A percentile compares a stretch with the other conserved stretches of the same genome.
These are phyloP conservation scores for Troides helena DNA, from an alignment of 2,888 invertebrate species.

Conservation along the genomic window DNA sequence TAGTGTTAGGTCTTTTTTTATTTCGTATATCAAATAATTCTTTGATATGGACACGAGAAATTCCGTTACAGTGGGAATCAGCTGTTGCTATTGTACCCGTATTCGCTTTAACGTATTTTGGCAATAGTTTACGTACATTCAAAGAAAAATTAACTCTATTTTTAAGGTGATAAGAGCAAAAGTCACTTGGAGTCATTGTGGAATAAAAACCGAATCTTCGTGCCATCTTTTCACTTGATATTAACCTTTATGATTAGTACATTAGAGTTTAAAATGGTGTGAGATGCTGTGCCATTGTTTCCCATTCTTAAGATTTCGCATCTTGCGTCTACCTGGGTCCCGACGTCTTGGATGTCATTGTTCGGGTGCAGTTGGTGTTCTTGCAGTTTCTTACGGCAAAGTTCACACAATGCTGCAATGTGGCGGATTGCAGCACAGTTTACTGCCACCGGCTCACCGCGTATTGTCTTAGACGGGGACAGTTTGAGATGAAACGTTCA, in stretches of 20 bases:
- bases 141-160: slow-evolving; percentile 40
- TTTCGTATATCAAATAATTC: neutral
- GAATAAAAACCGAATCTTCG: slow-evolving; percentile 11
- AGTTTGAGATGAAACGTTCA: neutral
- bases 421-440: slow-evolving; percentile 14
- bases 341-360: slow-evolving; percentile 49
- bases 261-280: slow-evolving; percentile 34
- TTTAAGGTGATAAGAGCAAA: slow-evolving; percentile 16
- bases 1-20: neutral
- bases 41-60: slow-evolving; percentile 35
- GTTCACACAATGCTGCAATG: slow-evolving; percentile 22
- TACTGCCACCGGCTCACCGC: neutral
- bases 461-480: slow-evolving; percentile 17
- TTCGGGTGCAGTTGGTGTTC: slow-evolving; percentile 51
- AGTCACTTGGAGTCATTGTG: slow-evolving; percentile 14
- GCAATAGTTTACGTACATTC: slow-evolving; percentile 33
- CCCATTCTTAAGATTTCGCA: slow-evolving; percentile 69
- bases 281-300: slow-evolving; percentile 38
- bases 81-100: slow-evolving; percentile 62
- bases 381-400: slow-evolving; percentile 34
- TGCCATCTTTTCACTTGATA: neutral
- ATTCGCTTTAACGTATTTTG: slow-evolving; percentile 50
- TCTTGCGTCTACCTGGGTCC: slow-evolving; percentile 71
- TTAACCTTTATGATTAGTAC: neutral
- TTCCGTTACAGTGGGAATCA: slow-evolving; percentile 71